Evolutionary conservation across 2,113 vertebrate species (phyloP).

Genomic region (Eubucco bourcierii): DNA sequence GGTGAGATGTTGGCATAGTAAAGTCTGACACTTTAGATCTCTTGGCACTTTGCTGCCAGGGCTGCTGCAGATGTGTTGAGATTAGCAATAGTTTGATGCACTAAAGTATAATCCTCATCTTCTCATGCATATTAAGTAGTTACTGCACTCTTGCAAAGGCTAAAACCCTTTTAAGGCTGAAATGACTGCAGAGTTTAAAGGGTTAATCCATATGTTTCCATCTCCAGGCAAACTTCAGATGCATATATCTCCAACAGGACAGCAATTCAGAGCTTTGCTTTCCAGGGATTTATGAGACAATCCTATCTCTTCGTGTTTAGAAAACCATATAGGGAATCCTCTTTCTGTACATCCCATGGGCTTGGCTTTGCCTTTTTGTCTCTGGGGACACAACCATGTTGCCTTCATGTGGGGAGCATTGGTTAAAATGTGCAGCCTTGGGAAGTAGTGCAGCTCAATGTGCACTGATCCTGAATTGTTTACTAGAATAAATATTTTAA

Average conservation of each 20-base stretch:
- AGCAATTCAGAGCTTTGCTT: too few species aligned
- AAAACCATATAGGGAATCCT: not conserved
- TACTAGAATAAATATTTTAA: not conserved
- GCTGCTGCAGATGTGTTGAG: not conserved
- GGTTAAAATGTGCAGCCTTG: not conserved
- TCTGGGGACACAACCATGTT: fast-evolving
- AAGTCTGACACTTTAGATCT: not conserved
- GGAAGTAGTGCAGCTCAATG: not conserved
- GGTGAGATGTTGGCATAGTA: not conserved
- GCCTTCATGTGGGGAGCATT: not conserved
- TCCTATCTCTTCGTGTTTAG: not conserved
- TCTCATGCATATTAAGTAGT: fast-evolving
- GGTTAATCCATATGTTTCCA: not conserved
- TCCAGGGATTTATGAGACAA: too few species aligned
- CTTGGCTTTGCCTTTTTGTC: not conserved
- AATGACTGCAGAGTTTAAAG: not conserved
- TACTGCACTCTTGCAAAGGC: not conserved
- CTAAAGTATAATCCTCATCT: not conserved
- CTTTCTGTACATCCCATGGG: fast-evolving
- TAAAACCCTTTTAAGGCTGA: not conserved
- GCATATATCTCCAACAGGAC: too few species aligned
- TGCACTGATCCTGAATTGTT: not conserved
- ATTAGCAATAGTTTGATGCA: not conserved
- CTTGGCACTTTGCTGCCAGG: not conserved
- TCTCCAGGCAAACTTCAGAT: not conserved